Evolutionary conservation across 1,140 invertebrate genomes (phyloP), one percentile per base, ranked within the genome.

Genomic region (Nylanderia fulva): DNA sequence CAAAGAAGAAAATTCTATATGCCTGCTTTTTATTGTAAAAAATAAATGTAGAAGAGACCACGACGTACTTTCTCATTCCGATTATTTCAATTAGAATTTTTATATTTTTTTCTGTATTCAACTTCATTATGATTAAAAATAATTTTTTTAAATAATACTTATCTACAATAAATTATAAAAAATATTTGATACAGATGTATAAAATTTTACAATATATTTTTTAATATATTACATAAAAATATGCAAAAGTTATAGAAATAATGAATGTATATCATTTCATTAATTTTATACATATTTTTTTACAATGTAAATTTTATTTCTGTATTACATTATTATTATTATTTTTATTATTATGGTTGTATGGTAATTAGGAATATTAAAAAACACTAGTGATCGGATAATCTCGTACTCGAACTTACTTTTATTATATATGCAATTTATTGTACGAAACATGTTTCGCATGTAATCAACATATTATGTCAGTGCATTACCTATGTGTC

Each of bases 381-480:
- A 54, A 21, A 3, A 39, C 15, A 6, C 9, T 48, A 48, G 24
- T 68, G 15, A 68, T 13, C n/a, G 15, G n/a, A 18, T 54, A 71
- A 71, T 71, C 2, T 24, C 1, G 27, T 52, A 54, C 52, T 71
- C n/a, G 45, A 71, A 11, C 36, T 71, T 18, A n/a, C 27, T 54
- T 71, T 36, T 9, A 58, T 39, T 0, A 24, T 2, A 56, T 21
- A 48, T 58, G 58, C 13, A 58, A 58, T 72, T 72, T 72, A 72
- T 72, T 2, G 13, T 7, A 21, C n/a, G 15, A 72, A 69, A 21
- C 13, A 2, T 24, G 54, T 36, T 27, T 54, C 9, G 21, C 13
- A n/a, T 8, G 24, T 42, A 82, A 71, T 82, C 52, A 68, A 71
- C 39, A 45, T 7, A n/a, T 45, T 45, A 15, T 13, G 42, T 45